Percentiles rank a stretch among this genome's conserved stretches.
These are phyloP conservation scores for Chaetorhynchus papuensis DNA, from an alignment of 2,113 vertebrate species.

Conservation along the genomic window DNA sequence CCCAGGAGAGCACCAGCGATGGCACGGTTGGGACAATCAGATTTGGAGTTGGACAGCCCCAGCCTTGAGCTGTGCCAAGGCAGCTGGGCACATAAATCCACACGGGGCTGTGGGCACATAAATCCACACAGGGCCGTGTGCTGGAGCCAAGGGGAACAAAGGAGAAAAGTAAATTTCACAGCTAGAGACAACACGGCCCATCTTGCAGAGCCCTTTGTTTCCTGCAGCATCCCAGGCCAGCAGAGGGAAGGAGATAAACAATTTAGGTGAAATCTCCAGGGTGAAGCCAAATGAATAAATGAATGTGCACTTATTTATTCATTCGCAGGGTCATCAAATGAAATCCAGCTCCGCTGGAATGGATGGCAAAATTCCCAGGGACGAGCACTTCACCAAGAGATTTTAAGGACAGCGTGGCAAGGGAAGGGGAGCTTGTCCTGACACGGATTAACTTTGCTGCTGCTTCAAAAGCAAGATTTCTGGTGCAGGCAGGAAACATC, in stretches of 20 bases:
- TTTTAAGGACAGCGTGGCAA: constrained; percentile 49
- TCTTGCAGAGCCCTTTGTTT: constrained; percentile 38
- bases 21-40: background rate
- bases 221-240: background rate
- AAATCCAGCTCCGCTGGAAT: constrained; percentile 41
- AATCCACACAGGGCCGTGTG: background rate
- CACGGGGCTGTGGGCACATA: background rate
- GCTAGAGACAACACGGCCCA: background rate
- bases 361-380: constrained; percentile 39
- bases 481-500: background rate
- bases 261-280: constrained; percentile 56
- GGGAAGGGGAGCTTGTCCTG: background rate
- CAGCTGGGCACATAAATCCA: constrained; percentile 5
- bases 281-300: constrained; percentile 19
- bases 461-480: background rate
- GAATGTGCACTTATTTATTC: constrained; percentile 4
- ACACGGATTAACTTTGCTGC: background rate
- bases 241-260: constrained; percentile 45
- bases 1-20: background rate
- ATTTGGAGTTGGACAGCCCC: background rate
- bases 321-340: background rate
- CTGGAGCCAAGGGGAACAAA: background rate
- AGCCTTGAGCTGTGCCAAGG: background rate
- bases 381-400: constrained; percentile 12
- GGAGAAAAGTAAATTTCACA: constrained; percentile 20